Percentiles rank a stretch among this genome's conserved stretches.
These are phyloP conservation scores for Drosophila elegans DNA, from an alignment of 1,140 invertebrate species.

Conservation along the genomic window DNA sequence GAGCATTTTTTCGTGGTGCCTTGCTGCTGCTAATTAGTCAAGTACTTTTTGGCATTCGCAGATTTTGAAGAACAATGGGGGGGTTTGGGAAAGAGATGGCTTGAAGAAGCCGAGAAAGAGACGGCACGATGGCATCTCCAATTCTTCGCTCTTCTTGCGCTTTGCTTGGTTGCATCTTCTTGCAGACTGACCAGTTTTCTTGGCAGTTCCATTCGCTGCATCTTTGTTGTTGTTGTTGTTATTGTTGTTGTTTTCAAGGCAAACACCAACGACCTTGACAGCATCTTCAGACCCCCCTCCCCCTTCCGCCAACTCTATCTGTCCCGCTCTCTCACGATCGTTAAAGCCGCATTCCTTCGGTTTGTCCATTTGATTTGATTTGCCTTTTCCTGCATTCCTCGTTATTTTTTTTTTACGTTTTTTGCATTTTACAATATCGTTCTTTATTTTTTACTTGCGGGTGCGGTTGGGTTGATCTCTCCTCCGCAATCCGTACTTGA, in stretches of 20 bases:
- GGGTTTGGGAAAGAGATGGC: constrained; percentile 7
- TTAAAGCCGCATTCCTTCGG: constrained; percentile 59
- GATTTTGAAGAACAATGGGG: constrained; percentile 29
- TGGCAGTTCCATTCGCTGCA: constrained; percentile 36
- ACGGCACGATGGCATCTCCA: constrained; percentile 10
- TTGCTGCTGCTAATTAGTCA: constrained; percentile 53
- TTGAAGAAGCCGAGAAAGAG: constrained; percentile 1
- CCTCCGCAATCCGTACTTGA: constrained; percentile 19
- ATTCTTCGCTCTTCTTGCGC: constrained; percentile 10
- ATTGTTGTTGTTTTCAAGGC: constrained; percentile 43
- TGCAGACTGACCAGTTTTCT: constrained; percentile 47
- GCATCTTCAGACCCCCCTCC: constrained; percentile 21
- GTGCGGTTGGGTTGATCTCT: constrained; percentile 20
- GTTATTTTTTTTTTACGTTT: constrained; percentile 3
- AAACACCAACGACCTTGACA: constrained; percentile 43
- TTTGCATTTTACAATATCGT: constrained; percentile 2
- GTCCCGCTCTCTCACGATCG: constrained; percentile 7
- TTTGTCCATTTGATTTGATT: constrained; percentile 63
- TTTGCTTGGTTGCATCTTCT: constrained; percentile 39
- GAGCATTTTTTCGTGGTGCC: constrained; percentile 20
- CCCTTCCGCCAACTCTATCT: not conserved
- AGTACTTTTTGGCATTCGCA: constrained; percentile 33
- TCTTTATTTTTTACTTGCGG: constrained; percentile 12
- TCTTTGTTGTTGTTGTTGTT: constrained; percentile 37
- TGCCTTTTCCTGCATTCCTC: constrained; percentile 53